phyloP scores from a whole-genome alignment of 2,888 invertebrate species.

The Lepidocyrtoides sp. region DNA sequence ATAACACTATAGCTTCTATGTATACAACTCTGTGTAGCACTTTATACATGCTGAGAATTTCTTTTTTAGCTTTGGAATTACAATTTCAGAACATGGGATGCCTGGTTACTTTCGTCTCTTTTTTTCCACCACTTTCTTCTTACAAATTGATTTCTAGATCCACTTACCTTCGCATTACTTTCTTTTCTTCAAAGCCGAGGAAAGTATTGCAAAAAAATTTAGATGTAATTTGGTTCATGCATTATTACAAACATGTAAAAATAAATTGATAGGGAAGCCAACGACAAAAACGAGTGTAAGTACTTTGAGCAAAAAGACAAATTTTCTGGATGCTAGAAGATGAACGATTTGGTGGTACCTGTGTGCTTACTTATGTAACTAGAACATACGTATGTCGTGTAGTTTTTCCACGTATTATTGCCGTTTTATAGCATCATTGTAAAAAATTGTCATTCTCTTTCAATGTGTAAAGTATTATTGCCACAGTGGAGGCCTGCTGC shows the following conservation, averaged over 20 bases:
- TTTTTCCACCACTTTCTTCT: conserved; percentile 52
- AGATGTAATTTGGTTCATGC: conserved; percentile 66
- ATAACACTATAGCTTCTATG: conserved; percentile 1
- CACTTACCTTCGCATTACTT: conserved; percentile 72
- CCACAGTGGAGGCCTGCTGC: conserved; percentile 62
- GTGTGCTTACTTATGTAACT: not conserved
- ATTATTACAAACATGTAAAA: conserved; percentile 65
- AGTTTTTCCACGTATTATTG: conserved; percentile 56
- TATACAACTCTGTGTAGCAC: not conserved
- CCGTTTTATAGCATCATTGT: conserved; percentile 67
- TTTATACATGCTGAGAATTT: conserved; percentile 70
- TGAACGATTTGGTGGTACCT: not conserved
- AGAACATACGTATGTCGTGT: conserved; percentile 1
- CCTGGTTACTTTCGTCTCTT: conserved; percentile 4
- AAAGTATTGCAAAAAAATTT: conserved; percentile 72
- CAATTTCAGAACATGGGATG: conserved; percentile 28
- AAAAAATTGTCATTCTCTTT: conserved; percentile 61
- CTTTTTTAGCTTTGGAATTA: conserved; percentile 39
- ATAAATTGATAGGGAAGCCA: conserved; percentile 41
- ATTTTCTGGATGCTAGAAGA: conserved; percentile 21
- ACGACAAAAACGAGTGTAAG: conserved; percentile 7
- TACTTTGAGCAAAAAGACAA: conserved; percentile 30
- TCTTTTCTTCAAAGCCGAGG: conserved; percentile 28
- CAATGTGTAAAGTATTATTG: conserved; percentile 66
- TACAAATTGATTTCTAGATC: conserved; percentile 67